Conservation (phyloP, 2,797 vertebrate genomes). For the Salmo trutta region DNA sequence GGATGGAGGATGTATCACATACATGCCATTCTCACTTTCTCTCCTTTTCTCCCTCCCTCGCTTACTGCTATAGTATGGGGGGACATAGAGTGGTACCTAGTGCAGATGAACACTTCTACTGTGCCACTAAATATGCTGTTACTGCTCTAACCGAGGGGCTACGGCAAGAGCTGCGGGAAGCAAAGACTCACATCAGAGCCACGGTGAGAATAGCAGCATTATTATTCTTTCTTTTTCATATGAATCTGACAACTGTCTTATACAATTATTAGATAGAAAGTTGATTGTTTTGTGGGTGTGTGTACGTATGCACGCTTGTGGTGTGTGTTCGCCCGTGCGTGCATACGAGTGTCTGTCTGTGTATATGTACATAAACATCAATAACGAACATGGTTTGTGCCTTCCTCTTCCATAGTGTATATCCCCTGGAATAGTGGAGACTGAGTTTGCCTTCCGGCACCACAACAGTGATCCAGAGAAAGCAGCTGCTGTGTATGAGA, state of each 20-base stretch:
- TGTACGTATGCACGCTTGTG: neutral
- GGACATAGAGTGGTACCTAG: slow-evolving; percentile 84
- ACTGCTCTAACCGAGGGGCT: slow-evolving; percentile 93
- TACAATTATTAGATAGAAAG: neutral
- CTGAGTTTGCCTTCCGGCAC: slow-evolving; percentile 92
- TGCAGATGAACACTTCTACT: slow-evolving; percentile 88
- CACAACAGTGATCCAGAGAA: slow-evolving; percentile 90
- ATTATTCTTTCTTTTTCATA: neutral
- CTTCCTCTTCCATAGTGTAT: slow-evolving; percentile 81
- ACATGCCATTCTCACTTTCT: neutral
- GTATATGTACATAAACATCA: neutral
- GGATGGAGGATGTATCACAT: neutral
- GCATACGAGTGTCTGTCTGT: neutral
- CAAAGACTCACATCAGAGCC: slow-evolving; percentile 90
- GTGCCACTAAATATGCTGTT: slow-evolving; percentile 92
- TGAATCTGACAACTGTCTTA: neutral
- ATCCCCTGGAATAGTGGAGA: slow-evolving; percentile 95
- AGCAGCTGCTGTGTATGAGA: slow-evolving; percentile 91
- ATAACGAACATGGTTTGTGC: slow-evolving; percentile 3
- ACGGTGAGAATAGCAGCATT: slow-evolving; percentile 76
- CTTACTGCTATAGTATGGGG: slow-evolving; percentile 79
- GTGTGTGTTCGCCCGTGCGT: neutral
- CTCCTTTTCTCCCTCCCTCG: slow-evolving; percentile 22
- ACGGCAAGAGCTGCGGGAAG: slow-evolving; percentile 90
- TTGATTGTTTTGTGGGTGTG: slow-evolving; percentile 61